These are phyloP conservation scores for Mercenaria mercenaria DNA, from an alignment of 1,140 invertebrate species.

Conservation along the genomic window DNA sequence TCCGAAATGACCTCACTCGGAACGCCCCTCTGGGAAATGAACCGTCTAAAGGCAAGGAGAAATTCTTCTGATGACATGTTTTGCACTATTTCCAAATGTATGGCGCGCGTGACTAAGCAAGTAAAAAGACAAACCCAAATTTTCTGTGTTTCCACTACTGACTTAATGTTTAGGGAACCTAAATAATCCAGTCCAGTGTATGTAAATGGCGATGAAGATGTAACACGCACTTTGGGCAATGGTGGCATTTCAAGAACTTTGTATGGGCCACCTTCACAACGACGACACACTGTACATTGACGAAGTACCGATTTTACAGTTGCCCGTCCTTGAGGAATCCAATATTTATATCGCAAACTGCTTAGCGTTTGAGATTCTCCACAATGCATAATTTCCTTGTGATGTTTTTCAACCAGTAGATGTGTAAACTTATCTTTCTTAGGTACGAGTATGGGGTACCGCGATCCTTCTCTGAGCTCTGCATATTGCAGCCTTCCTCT, in stretches of 20 bases:
- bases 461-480: constrained; percentile 18
- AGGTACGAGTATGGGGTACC: constrained; percentile 7
- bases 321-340: constrained; percentile 6
- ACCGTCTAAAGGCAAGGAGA: constrained; percentile 1
- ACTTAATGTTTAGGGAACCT: constrained; percentile 1
- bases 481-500: constrained; percentile 43
- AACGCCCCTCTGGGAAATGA: constrained; percentile 3
- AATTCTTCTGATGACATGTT: constrained; percentile 26
- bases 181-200: constrained; percentile 30
- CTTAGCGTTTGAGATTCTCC: background rate
- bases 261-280: constrained; percentile 18
- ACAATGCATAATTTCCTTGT: constrained; percentile 7
- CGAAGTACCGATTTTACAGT: background rate
- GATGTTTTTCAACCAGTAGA: background rate
- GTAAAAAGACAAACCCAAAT: constrained; percentile 37
- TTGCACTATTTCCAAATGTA: constrained; percentile 19
- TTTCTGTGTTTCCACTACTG: background rate
- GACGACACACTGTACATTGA: constrained; percentile 15
- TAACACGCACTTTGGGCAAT: background rate
- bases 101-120: constrained; percentile 5
- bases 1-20: background rate
- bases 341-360: background rate
- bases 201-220: background rate
- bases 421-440: constrained; percentile 7
- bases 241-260: background rate